Base-by-base conservation (phyloP, 2,797 vertebrate genomes). In the Poecile montanus region DNA sequence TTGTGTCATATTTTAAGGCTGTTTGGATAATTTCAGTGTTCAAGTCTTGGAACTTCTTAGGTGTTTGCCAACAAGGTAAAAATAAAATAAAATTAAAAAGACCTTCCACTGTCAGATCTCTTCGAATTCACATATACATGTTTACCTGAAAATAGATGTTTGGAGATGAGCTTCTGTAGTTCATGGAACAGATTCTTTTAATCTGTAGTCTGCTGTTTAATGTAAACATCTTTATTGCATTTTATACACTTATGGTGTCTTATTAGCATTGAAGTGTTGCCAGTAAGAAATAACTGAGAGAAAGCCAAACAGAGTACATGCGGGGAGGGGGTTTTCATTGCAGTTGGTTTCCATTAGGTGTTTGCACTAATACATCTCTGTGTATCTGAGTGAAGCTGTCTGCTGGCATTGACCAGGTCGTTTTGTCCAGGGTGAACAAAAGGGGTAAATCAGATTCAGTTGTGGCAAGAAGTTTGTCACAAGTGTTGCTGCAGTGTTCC, bases 201-300 rank as follows among this genome's bases (percentile, higher is more conserved):
- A 75, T 92, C 65, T 77, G 22, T 95, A 95, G 58, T 96, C 86
- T 94, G 86, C 81, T 95, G 72, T 96, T 97, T 96, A 92, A 95
- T 83, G 47, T 97, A 96, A 97, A 96, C 92, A 95, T 95, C 85
- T 93, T 95, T 89, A 93, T 91, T 97, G 62, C 88, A 51, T 95
- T 95, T 96, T 91, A 83, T 93, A 85, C 93, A 90, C 94, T 96
- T 96, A 81, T 68, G 93, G 91, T 88, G 80, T 91, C 85, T 94
- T 97, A 96, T 94, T 97, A 96, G 53, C 77, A 88, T 54, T 94
- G 91, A 97, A 94, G 60, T 93, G 85, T 85, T 97, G 95, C 96
- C 96, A 96, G 2, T 79, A 75, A 78, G 79, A 93, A 93, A 76
- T 89, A 92, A 88, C 53, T 25, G 85, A 94, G 91, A 94, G 66